Evolutionary conservation across 2,797 vertebrate species (phyloP).

Genomic region (Lagodon rhomboides): DNA sequence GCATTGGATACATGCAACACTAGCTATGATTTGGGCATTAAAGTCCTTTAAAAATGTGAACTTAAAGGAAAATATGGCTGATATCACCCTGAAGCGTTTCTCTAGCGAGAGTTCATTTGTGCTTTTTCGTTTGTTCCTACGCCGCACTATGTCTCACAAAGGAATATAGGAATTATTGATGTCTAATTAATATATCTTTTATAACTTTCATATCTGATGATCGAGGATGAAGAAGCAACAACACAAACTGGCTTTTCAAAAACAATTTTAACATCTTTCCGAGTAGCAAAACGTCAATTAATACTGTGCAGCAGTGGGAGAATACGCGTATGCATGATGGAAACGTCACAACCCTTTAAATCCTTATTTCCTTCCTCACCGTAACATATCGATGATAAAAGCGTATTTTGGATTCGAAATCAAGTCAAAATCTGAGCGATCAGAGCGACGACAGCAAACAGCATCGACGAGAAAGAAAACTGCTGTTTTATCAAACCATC

Average conservation of each 20-base stretch:
- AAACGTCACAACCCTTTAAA: constrained; percentile 3
- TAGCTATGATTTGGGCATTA: neutral
- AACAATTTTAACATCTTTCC: constrained; percentile 13
- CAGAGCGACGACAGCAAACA: constrained; percentile 27
- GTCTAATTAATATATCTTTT: neutral
- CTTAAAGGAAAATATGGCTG: constrained; percentile 7
- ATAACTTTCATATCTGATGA: neutral
- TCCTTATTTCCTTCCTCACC: neutral
- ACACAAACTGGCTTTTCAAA: constrained; percentile 1
- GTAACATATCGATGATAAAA: neutral
- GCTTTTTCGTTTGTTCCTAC: constrained; percentile 31
- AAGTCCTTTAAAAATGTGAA: neutral
- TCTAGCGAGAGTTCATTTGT: constrained; percentile 41
- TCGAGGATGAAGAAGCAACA: constrained; percentile 23
- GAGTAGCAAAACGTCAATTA: constrained; percentile 31
- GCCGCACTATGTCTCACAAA: constrained; percentile 15
- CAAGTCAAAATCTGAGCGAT: neutral
- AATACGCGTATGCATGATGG: constrained; percentile 26
- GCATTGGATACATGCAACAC: constrained; percentile 30
- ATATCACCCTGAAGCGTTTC: constrained; percentile 33
- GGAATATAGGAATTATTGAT: constrained; percentile 5
- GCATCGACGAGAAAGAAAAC: constrained; percentile 5
- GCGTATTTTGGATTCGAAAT: neutral
- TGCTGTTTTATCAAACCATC: constrained; percentile 8
- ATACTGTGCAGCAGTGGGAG: constrained; percentile 32